Base-by-base conservation (phyloP, 53 echinoderm and acorn worm species). In the Paelopatides confundens region DNA sequence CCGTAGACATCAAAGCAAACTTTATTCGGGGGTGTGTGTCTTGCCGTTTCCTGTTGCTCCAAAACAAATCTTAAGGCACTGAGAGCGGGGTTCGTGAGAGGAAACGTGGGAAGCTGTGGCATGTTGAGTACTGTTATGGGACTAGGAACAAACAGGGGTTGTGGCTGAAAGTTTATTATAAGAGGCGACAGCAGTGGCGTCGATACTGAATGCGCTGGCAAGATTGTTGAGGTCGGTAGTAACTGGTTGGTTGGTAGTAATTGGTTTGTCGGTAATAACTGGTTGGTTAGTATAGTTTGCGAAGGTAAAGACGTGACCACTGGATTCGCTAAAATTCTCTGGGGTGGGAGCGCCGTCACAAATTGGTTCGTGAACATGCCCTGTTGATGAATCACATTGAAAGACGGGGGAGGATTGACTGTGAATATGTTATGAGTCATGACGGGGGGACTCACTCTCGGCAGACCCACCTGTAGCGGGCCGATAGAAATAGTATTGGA, bases 1-100 rank as follows among this genome's bases (percentile, higher is more conserved):
- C 84, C 84, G 26, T 83, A 83, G 27, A 83, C 84, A 38, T 83
- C 84, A 36, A 83, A 83, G 40, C 84, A 83, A 18, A 83, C 64
- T 6, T 48, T 50, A 3, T 79, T 79, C 0, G 68, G 68, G 2
- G 76, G 39, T 21, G 38, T 33, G 5, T 65, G 35, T 46, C 23
- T 63, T 36, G 65, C 10, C 3, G 39, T 48, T 4, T 50, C 79
- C 43, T 83, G 84, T 24, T 83, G 84, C 11, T 34, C 84, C 9
- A 83, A 36, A 2, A 83, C 84, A 18, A 63, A 30, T 43, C 33
- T n/a, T 13, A 83, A 47, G 37, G 84, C 84, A 27, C 65, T 63
- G 11, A 83, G 38, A 43, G 84, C 84, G 9, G 63, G 63, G 18
- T 24, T 83, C 40, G 63, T 65, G 33, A 79, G 51, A 33, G 79